Evolutionary conservation across 30 jellyfish, hydroid and myxozoan species (phyloP).

Genomic region (Aurelia aurita complex sp. Pacific): DNA sequence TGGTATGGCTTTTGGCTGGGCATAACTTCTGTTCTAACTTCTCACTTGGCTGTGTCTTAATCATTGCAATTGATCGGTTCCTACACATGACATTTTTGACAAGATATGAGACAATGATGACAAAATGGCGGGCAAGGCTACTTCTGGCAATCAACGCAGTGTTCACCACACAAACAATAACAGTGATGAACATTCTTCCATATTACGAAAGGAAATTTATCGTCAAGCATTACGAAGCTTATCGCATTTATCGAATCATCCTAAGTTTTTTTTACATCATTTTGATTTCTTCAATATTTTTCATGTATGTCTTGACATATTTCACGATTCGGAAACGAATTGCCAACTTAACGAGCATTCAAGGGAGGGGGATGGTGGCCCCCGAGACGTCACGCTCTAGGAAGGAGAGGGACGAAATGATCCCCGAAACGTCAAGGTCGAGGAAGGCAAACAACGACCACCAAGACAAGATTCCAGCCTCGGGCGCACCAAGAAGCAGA

Average conservation of each 20-base stretch:
- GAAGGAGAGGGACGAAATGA: not conserved
- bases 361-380: not conserved
- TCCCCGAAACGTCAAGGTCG: not conserved
- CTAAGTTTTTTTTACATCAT: slow-evolving; percentile 17
- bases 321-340: slow-evolving; percentile 3
- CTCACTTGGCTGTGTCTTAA: slow-evolving; percentile 23
- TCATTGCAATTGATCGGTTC: slow-evolving; percentile 46
- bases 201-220: slow-evolving; percentile 2
- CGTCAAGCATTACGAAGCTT: not conserved
- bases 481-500: not conserved
- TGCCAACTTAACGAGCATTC: not conserved
- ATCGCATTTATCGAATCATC: slow-evolving; percentile 23
- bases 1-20: not conserved
- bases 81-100: slow-evolving; percentile 36
- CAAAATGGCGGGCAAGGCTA: slow-evolving; percentile 20
- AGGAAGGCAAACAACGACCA: not conserved
- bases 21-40: slow-evolving; percentile 25
- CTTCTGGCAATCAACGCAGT: slow-evolving; percentile 13
- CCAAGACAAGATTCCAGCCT: not conserved
- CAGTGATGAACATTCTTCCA: not conserved
- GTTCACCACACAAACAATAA: slow-evolving; percentile 15
- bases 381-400: not conserved
- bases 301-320: slow-evolving; percentile 21
- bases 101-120: slow-evolving; percentile 24
- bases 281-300: not conserved